phyloP scores from a whole-genome alignment of 2,113 vertebrate species.

The Misgurnus mizolepis region DNA sequence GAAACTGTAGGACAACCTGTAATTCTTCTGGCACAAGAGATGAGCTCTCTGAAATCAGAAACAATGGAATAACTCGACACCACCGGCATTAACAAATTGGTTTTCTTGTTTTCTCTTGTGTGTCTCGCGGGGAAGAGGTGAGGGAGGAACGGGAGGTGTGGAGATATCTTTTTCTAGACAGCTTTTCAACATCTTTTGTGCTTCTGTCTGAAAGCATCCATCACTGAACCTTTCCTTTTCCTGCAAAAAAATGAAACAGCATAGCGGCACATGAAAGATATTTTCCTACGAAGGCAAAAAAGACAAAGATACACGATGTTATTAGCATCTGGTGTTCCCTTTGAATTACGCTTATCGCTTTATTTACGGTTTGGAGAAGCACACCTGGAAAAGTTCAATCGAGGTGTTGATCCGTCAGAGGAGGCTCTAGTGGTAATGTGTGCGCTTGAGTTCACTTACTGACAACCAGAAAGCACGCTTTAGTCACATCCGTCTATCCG shows the following conservation, averaged over 20 bases:
- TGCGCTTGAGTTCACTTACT: slow-evolving; percentile 22
- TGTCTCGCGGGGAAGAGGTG: slow-evolving; percentile 3
- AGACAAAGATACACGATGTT: background rate
- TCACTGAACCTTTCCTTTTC: slow-evolving; percentile 61
- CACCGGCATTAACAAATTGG: slow-evolving; percentile 64
- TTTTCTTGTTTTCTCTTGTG: slow-evolving; percentile 60
- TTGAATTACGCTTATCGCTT: background rate
- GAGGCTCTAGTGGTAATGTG: background rate
- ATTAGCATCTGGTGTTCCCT: background rate
- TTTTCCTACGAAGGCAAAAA: background rate
- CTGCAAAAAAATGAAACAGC: slow-evolving; percentile 61
- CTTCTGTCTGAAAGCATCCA: slow-evolving; percentile 68
- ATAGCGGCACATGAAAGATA: background rate
- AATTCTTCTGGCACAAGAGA: slow-evolving; percentile 55
- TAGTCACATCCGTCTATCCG: slow-evolving; percentile 35
- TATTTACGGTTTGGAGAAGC: slow-evolving; percentile 44
- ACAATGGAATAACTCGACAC: slow-evolving; percentile 62
- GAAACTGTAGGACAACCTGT: slow-evolving; percentile 70
- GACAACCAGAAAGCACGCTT: slow-evolving; percentile 16
- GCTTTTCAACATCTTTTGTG: slow-evolving; percentile 76
- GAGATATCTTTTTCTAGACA: slow-evolving; percentile 68
- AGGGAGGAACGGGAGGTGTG: background rate
- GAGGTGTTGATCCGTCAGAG: slow-evolving; percentile 39
- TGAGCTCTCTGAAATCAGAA: slow-evolving; percentile 58
- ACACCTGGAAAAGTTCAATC: slow-evolving; percentile 50